A percentile compares a stretch with the other conserved stretches of the same genome.
phyloP scores from a whole-genome alignment of 2,113 vertebrate genomes.

The Eulacestoma nigropectus region DNA sequence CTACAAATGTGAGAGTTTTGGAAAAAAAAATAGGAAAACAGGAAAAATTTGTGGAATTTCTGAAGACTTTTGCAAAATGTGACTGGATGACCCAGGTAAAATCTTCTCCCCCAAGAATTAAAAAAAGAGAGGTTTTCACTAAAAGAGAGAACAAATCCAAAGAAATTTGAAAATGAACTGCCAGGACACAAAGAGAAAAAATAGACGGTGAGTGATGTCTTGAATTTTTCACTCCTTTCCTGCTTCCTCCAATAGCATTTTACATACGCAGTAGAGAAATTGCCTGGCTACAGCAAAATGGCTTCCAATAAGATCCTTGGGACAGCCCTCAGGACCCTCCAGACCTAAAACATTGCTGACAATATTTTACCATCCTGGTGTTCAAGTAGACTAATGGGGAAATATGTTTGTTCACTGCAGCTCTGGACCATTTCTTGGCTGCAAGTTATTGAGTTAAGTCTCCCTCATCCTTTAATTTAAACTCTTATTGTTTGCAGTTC shows the following conservation, averaged over 20 bases:
- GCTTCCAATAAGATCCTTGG: not conserved
- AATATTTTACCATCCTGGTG: not conserved
- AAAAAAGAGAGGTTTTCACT: not conserved
- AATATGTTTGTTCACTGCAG: not conserved
- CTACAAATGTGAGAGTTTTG: not conserved
- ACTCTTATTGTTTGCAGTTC: constrained; percentile 41
- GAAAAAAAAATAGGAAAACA: not conserved
- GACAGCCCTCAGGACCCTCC: not conserved
- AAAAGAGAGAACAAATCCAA: not conserved
- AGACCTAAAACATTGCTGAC: not conserved
- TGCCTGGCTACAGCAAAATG: not conserved
- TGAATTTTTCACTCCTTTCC: not conserved
- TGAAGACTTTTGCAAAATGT: not conserved
- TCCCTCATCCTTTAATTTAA: constrained; percentile 18
- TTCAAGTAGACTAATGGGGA: not conserved
- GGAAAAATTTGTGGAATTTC: not conserved
- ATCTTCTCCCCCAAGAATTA: not conserved
- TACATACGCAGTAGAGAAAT: not conserved
- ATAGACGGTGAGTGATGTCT: not conserved
- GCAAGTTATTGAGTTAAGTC: not conserved
- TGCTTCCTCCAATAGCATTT: not conserved
- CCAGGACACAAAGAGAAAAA: not conserved
- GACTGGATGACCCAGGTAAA: not conserved
- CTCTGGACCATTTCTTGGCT: not conserved
- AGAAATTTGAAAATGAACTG: not conserved